phyloP scores from a whole-genome alignment of 2,888 invertebrate species.

The Meteorus cinctellus region DNA sequence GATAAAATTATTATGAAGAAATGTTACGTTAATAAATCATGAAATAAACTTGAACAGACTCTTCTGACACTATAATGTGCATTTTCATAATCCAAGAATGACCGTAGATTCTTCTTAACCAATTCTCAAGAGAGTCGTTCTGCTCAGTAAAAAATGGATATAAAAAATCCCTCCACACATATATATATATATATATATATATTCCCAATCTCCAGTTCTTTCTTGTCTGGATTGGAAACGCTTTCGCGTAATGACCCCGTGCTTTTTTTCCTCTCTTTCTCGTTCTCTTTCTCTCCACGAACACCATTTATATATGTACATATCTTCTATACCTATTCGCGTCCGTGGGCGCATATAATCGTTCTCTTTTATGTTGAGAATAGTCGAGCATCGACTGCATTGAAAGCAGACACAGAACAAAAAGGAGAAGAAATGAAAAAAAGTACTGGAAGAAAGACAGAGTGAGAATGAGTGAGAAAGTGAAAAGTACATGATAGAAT shows the following conservation, averaged over 20 bases:
- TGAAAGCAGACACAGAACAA: conserved; percentile 21
- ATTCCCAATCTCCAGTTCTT: conserved; percentile 24
- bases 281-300: conserved; percentile 14
- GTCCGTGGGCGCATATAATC: conserved; percentile 33
- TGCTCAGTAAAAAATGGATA: conserved; percentile 21
- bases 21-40: not conserved
- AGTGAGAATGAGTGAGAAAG: not conserved
- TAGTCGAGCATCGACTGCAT: conserved; percentile 30
- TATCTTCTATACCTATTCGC: conserved; percentile 17
- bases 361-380: conserved; percentile 35
- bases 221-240: conserved; percentile 38
- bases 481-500: conserved; percentile 30
- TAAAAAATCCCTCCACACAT: not conserved
- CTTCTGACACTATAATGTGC: not conserved
- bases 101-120: conserved; percentile 35
- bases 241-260: conserved; percentile 42
- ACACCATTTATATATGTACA: conserved; percentile 7
- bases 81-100: conserved; percentile 37
- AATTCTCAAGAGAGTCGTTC: conserved; percentile 35
- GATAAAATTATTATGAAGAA: not conserved
- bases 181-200: not conserved
- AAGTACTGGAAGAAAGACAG: not conserved
- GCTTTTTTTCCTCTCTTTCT: conserved; percentile 23
- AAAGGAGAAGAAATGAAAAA: conserved; percentile 17
- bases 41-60: not conserved